Base-by-base conservation (phyloP, 2,888 invertebrate genomes). In the Dendrolimus pini region DNA sequence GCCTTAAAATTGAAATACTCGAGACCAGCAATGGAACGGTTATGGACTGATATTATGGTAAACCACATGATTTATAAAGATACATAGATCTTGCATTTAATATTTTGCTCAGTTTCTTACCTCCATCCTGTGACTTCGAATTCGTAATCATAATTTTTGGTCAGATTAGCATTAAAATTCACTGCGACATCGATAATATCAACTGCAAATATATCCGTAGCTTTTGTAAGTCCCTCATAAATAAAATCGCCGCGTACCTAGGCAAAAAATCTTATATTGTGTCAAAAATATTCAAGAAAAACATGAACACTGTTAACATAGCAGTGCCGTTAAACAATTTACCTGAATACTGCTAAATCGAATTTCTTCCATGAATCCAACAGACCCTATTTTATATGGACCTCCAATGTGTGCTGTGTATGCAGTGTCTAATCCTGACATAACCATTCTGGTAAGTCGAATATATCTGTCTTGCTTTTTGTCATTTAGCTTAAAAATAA, bases 391-490 rank as follows among this genome's bases (percentile, higher is more conserved):
- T 61, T 68, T 70, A 52, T 65, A 75, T 0, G 87, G 81, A 1
- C 87, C 87, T 0, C 88, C 88, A 0, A 59, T 63, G n/a, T 79
- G 74, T 0, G 80, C 67, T 0, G 77, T 69, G 57, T 86, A 86
- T 2, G 72, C 64, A 0, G 83, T 77, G 54, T 85, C 87, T 55
- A 87, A 62, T 0, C 87, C 87, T 12, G 75, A 68, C 14, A 87
- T 8, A 7, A 66, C 61, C 54, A 82, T 60, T 1, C 75, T 60
- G 0, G 42, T 54, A 12, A 80, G 41, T n/a, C 47, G 55, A n/a
- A 65, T 41, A 7, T 41, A 13, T 55, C 14, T 54, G 41, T 41
- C 10, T 55, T 55, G 53, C 7, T 12, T 7, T 13, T 12, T 53
- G 1, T 55, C 59, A 3, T 63, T 54, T 41, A 60, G 41, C 71